Percentiles rank a stretch among this genome's conserved stretches.
These are phyloP conservation scores for Aproaerema taeniolella DNA, from an alignment of 2,888 invertebrate species.

Conservation along the genomic window DNA sequence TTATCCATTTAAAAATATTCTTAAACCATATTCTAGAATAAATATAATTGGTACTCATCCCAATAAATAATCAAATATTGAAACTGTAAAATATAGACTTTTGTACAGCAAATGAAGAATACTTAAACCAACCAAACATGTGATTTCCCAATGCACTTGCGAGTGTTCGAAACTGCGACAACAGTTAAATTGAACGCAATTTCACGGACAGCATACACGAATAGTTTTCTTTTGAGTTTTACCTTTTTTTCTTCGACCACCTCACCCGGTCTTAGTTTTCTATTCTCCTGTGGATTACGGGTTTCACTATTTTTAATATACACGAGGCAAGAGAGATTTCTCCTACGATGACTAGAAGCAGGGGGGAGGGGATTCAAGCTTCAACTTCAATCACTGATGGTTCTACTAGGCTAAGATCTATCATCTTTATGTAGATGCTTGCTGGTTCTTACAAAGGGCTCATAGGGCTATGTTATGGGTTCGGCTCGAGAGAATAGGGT, in stretches of 20 bases:
- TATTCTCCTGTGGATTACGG: slow-evolving; percentile 84
- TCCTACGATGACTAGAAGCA: slow-evolving; percentile 50
- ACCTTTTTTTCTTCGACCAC: slow-evolving; percentile 96
- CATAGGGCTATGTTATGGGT: slow-evolving; percentile 65
- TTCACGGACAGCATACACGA: slow-evolving; percentile 71
- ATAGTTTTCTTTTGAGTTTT: slow-evolving; percentile 72
- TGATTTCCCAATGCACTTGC: slow-evolving; percentile 50
- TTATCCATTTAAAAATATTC: not conserved
- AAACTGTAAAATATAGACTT: too few species aligned
- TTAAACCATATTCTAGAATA: not conserved
- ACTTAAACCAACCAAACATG: too few species aligned
- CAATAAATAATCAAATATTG: too few species aligned
- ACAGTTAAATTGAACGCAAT: slow-evolving; percentile 69
- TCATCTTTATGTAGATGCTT: slow-evolving; percentile 51
- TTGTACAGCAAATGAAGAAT: too few species aligned
- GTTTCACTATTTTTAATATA: slow-evolving; percentile 70
- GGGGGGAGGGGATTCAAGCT: slow-evolving; percentile 60
- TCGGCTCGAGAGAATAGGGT: slow-evolving; percentile 74
- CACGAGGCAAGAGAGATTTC: slow-evolving; percentile 36
- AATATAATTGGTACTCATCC: too few species aligned
- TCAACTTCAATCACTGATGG: slow-evolving; percentile 41
- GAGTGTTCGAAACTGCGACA: slow-evolving; percentile 58
- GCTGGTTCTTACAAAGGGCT: slow-evolving; percentile 44
- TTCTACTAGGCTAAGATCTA: slow-evolving; percentile 42
- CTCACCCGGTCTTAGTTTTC: slow-evolving; percentile 96